phyloP scores from a whole-genome alignment of 2,888 invertebrate species.

The Corbicula japonica region DNA sequence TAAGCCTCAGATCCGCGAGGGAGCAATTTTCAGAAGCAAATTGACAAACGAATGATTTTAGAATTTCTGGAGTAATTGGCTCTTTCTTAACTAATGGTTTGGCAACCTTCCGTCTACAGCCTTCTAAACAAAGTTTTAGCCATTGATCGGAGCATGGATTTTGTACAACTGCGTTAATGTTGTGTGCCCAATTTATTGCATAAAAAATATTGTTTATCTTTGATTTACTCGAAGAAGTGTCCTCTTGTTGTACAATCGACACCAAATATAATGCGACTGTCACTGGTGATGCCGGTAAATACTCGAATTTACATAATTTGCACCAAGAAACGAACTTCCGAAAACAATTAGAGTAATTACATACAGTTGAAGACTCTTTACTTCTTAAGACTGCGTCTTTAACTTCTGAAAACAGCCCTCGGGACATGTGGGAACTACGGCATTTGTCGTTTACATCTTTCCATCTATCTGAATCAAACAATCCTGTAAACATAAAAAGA shows the following conservation, averaged over 20 bases:
- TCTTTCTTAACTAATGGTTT: slow-evolving; percentile 15
- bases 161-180: background rate
- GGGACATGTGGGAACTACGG: background rate
- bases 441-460: slow-evolving; percentile 5
- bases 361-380: background rate
- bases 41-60: background rate
- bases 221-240: slow-evolving; percentile 14
- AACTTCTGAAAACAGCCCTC: slow-evolving; percentile 14
- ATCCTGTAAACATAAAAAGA: background rate
- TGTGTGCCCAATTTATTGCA: slow-evolving; percentile 11
- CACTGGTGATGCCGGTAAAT: slow-evolving; percentile 1
- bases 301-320: background rate
- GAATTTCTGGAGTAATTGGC: slow-evolving; percentile 17
- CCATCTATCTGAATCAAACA: slow-evolving; percentile 14
- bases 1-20: slow-evolving; percentile 16
- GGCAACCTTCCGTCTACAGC: slow-evolving; percentile 2
- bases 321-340: slow-evolving; percentile 11
- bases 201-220: slow-evolving; percentile 27
- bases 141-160: slow-evolving; percentile 17
- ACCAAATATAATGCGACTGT: slow-evolving; percentile 16
- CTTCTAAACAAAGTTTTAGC: slow-evolving; percentile 24
- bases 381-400: slow-evolving; percentile 7
- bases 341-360: background rate
- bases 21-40: slow-evolving; percentile 23
- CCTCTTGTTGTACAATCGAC: background rate